Conservation (phyloP, 2,888 invertebrate species). For the Meiosimyza platycephala region DNA sequence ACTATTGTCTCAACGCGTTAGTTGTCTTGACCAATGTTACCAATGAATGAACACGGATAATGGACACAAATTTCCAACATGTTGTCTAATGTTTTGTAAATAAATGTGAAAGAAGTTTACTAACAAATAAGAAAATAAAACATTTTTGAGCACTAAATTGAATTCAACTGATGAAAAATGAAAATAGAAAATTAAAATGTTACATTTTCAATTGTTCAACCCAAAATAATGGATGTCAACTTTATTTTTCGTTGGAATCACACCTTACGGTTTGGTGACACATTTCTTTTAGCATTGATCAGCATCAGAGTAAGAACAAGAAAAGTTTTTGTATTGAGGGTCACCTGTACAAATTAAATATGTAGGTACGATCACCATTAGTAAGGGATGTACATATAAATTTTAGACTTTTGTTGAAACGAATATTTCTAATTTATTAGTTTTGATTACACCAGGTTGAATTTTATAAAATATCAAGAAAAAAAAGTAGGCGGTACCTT, state of each 20-base stretch:
- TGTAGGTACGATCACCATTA: neutral
- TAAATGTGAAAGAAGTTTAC: neutral
- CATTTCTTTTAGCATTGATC: neutral
- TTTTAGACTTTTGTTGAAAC: neutral
- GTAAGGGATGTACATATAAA: neutral
- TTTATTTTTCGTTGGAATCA: neutral
- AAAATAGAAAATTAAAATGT: neutral
- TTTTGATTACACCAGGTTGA: too few species aligned
- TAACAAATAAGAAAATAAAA: neutral
- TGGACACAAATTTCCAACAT: neutral
- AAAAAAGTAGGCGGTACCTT: slow-evolving; percentile 6
- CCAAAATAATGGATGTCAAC: neutral
- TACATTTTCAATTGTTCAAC: neutral
- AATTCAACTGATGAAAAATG: neutral
- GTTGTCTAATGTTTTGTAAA: slow-evolving; percentile 9
- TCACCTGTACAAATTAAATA: slow-evolving; percentile 14
- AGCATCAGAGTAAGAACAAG: neutral
- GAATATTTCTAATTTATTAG: too few species aligned
- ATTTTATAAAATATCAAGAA: neutral
- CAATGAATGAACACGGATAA: slow-evolving; percentile 5
- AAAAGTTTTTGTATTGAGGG: neutral
- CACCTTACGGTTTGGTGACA: neutral
- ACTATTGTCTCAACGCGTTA: neutral
- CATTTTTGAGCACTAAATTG: neutral
- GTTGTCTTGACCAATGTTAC: neutral